Evolutionary conservation across 2,888 invertebrate genomes (phyloP), one percentile per base, ranked within the genome.

Genomic region (Ormyrus rosae): DNA sequence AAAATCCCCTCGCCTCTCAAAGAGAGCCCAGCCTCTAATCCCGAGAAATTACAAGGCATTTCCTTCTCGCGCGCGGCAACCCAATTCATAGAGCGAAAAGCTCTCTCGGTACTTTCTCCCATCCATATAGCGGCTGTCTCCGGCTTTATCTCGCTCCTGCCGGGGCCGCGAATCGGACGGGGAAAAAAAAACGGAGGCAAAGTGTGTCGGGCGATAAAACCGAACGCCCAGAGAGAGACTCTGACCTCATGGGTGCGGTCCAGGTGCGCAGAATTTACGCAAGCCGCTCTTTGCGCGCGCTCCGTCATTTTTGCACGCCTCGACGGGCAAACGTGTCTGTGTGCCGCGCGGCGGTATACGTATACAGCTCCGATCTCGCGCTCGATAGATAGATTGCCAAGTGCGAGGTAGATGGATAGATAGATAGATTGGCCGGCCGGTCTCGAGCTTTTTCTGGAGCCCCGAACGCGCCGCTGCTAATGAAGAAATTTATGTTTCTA

Each of bases 211-310:
- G 48, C 53, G 65, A 61, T 34, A 68, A n/a, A 56, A 46, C 53
- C 11, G 34, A 34, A 9, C 45, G 45, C n/a, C 48, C 73, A 68
- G 78, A 19, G 34, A 34, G 34, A 34, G 34, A 34, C 34, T 34
- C 34, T 34, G 34, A 34, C 34, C 34, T 34, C 34, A 34, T 34
- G 34, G 61, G 2, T 34, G 10, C 53, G 10, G 51, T 46, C 48
- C 50, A 34, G 50, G 58, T 58, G 70, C 48, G 67, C 13, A 46
- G 53, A 65, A 70, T 75, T 75, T 80, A 70, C 80, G 75, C 80
- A 58, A 80, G 63, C 51, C 5, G 34, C 51, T 34, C 10, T 13
- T 13, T 46, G 6, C 2, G 10, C 45, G 10, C 45, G 48, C 61
- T 67, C 53, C 72, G 63, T 73, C 72, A 34, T 64, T 78, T 71